These are phyloP conservation scores for Zelostemma sp. DNA, from an alignment of 1,140 invertebrate species.

Conservation along the genomic window DNA sequence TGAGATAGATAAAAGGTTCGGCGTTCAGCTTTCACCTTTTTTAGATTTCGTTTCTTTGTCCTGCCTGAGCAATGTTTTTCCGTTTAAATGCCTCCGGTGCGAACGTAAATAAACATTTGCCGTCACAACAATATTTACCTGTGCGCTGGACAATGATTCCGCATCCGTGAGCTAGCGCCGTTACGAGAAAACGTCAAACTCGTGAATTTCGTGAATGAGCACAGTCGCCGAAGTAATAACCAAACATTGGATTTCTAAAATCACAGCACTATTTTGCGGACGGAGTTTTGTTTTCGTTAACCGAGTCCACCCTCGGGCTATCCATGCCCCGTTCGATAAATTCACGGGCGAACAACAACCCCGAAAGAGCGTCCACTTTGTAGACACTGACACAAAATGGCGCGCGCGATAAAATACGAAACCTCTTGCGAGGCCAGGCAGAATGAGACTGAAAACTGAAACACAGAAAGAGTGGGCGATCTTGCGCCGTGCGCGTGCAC, in stretches of 20 bases:
- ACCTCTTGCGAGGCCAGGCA: slow-evolving; percentile 35
- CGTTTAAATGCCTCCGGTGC: background rate
- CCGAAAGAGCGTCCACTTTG: slow-evolving; percentile 24
- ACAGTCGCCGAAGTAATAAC: background rate
- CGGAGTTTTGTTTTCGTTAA: background rate
- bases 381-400: slow-evolving; percentile 41
- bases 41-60: background rate
- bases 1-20: too few species aligned
- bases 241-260: background rate
- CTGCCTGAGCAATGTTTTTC: too few species aligned
- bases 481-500: slow-evolving; percentile 39
- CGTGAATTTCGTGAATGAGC: background rate
- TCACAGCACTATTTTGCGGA: background rate
- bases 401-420: slow-evolving; percentile 29
- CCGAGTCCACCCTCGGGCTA: background rate
- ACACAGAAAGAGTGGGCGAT: background rate
- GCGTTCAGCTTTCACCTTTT: background rate
- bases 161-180: background rate
- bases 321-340: background rate
- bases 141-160: background rate
- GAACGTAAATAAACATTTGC: background rate
- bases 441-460: slow-evolving; percentile 22
- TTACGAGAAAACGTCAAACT: background rate
- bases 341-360: background rate
- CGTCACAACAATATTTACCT: background rate